Conservation (phyloP, 2,888 invertebrate genomes). For the Ophion obscuratus region DNA sequence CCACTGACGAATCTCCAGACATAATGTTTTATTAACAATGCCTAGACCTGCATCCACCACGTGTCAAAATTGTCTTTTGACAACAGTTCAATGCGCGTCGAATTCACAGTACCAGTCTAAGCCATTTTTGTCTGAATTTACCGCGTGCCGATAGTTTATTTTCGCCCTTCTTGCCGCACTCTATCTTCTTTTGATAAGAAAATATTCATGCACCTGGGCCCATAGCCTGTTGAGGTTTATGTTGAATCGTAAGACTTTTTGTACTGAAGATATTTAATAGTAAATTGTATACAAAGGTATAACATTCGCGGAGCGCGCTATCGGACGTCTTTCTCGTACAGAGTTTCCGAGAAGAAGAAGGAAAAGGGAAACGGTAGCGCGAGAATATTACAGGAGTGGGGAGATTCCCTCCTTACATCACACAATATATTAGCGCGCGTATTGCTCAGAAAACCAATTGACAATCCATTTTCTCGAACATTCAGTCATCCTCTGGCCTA, state of each 20-base stretch:
- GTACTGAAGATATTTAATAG: too few relatives aligned
- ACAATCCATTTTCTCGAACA: neutral
- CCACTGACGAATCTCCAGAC: conserved; percentile 53
- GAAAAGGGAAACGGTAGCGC: too few relatives aligned
- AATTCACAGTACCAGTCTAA: conserved; percentile 2
- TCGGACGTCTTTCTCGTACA: too few relatives aligned
- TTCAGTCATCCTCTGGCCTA: too few relatives aligned
- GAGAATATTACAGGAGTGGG: too few relatives aligned
- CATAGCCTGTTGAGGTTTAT: conserved; percentile 23
- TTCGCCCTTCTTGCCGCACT: neutral
- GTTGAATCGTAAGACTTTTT: too few relatives aligned
- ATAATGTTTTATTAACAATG: conserved; percentile 50
- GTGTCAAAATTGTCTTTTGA: conserved; percentile 55
- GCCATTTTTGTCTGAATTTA: neutral
- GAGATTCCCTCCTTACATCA: too few relatives aligned
- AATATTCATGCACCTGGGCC: neutral
- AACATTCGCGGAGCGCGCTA: too few relatives aligned
- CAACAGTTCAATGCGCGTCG: conserved; percentile 32
- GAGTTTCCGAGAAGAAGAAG: too few relatives aligned
- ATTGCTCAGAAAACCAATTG: neutral
- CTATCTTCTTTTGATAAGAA: neutral
- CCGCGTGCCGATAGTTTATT: neutral
- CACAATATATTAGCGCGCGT: neutral
- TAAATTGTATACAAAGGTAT: too few relatives aligned
- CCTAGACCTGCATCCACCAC: conserved; percentile 46